phyloP scores from a whole-genome alignment of 2,888 invertebrate species.

The Anorthoa munda region DNA sequence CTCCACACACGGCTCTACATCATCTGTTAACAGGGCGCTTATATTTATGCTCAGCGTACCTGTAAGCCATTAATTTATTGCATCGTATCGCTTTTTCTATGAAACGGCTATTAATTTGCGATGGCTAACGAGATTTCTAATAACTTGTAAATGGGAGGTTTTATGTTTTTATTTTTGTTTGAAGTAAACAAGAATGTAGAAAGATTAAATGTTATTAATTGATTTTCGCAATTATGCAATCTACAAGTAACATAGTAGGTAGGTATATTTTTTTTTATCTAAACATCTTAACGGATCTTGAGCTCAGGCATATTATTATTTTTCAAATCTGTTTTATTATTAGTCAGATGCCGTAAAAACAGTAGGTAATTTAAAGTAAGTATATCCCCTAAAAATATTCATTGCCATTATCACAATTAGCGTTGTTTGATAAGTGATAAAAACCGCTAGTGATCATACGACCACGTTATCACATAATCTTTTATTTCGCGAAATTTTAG shows the following conservation, averaged over 20 bases:
- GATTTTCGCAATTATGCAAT: neutral
- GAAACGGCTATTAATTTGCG: constrained; percentile 38
- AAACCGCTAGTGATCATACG: neutral
- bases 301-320: neutral
- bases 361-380: constrained; percentile 7
- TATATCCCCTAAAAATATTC: neutral
- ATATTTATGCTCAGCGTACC: constrained; percentile 52
- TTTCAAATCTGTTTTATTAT: neutral
- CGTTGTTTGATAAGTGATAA: constrained; percentile 44
- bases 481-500: constrained; percentile 37
- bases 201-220: neutral
- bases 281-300: neutral
- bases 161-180: constrained; percentile 2
- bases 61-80: constrained; percentile 51
- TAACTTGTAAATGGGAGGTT: constrained; percentile 7
- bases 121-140: constrained; percentile 46
- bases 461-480: constrained; percentile 40
- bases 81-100: constrained; percentile 32
- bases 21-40: constrained; percentile 52
- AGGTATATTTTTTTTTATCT: neutral
- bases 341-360: neutral
- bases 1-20: constrained; percentile 49
- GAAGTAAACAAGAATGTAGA: neutral
- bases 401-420: constrained; percentile 51
- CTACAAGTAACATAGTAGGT: neutral